phyloP scores from a whole-genome alignment of 2,888 invertebrate genomes.

The Oxyteleia sp. region DNA sequence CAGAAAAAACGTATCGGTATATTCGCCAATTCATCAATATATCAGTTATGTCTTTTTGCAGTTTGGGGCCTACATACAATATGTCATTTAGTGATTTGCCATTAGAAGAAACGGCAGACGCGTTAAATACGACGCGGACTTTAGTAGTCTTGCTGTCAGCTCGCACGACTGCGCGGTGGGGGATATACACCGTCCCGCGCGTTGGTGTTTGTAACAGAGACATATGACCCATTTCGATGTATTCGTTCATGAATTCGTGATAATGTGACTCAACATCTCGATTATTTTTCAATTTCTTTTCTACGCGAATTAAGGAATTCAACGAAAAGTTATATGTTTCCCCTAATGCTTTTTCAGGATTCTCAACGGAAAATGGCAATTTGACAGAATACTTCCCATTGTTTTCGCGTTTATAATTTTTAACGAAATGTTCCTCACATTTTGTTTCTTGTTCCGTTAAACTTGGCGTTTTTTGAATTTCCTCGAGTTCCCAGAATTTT shows the following conservation, averaged over 20 bases:
- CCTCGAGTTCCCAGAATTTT: constrained; percentile 11
- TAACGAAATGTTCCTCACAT: constrained; percentile 3
- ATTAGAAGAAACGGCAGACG: background rate
- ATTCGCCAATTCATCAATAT: background rate
- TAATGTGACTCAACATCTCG: too few species aligned
- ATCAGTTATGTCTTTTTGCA: background rate
- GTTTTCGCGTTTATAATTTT: background rate
- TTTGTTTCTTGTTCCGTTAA: background rate
- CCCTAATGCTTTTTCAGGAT: background rate
- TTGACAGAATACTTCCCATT: background rate
- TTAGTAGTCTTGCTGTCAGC: constrained; percentile 4
- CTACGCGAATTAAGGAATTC: background rate
- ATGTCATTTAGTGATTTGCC: constrained; percentile 1
- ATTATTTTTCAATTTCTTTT: background rate
- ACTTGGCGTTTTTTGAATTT: background rate
- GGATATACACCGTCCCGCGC: background rate
- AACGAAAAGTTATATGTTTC: too few species aligned
- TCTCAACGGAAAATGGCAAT: background rate
- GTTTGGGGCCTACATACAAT: background rate
- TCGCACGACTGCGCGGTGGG: background rate
- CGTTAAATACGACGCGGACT: constrained; percentile 16
- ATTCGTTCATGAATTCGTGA: background rate
- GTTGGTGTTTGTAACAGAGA: too few species aligned
- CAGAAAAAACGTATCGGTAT: background rate
- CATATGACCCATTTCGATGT: background rate